Evolutionary conservation across 2,888 invertebrate species (phyloP).

Genomic region (Sturmia bella): DNA sequence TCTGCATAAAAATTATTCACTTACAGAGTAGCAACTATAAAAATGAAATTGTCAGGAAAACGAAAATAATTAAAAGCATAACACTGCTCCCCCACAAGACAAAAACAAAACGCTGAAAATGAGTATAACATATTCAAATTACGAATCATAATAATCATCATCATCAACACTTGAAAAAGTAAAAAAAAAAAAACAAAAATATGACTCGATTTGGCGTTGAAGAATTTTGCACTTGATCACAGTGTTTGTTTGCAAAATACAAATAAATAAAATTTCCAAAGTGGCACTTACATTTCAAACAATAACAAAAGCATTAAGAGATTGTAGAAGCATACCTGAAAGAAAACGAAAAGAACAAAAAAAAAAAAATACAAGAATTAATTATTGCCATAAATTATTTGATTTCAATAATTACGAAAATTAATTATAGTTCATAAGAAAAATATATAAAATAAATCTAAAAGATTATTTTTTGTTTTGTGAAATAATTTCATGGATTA

Average conservation of each 20-base stretch:
- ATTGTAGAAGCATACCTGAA: constrained; percentile 40
- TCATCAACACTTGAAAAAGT: constrained; percentile 4
- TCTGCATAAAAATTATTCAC: not conserved
- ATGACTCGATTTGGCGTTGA: constrained; percentile 20
- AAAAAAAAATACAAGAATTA: constrained; percentile 18
- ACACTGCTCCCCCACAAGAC: not conserved
- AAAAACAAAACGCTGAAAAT: not conserved
- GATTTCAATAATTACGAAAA: not conserved
- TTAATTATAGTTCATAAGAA: not conserved
- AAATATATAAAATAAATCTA: not conserved
- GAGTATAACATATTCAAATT: constrained; percentile 18
- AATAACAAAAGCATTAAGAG: not conserved
- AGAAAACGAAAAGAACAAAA: not conserved
- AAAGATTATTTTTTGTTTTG: not conserved
- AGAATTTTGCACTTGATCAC: constrained; percentile 20
- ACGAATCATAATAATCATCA: too few relatives aligned
- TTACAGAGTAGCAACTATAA: constrained; percentile 30
- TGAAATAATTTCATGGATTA: constrained; percentile 11
- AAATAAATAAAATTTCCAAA: constrained; percentile 18
- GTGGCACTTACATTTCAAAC: not conserved
- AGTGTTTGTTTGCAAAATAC: constrained; percentile 12
- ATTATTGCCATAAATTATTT: constrained; percentile 30
- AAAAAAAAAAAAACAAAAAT: constrained; percentile 1
- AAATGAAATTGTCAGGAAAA: not conserved
- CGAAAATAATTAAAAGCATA: not conserved